phyloP scores from a whole-genome alignment of 1,140 invertebrate species.

The Nasonia longicornis region DNA sequence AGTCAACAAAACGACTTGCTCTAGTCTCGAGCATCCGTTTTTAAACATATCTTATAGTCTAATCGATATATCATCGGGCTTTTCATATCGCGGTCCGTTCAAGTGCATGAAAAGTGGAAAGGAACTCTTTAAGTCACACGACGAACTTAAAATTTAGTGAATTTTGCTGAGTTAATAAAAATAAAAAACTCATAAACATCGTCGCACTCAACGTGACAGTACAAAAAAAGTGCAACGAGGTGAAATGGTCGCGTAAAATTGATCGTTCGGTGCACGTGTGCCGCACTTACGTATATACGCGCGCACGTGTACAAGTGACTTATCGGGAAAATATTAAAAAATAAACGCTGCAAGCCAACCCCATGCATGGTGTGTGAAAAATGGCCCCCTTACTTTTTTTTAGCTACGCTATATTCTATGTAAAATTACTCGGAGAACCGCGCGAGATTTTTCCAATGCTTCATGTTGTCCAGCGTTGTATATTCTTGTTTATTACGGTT shows the following conservation, averaged over 20 bases:
- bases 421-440: constrained; percentile 47
- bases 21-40: constrained; percentile 7
- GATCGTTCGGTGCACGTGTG: constrained; percentile 25
- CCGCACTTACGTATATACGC: background rate
- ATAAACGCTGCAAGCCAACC: constrained; percentile 54
- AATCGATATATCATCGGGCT: background rate
- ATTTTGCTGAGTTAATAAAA: constrained; percentile 1
- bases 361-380: constrained; percentile 59
- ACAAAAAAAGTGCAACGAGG: constrained; percentile 48
- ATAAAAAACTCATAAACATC: background rate
- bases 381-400: constrained; percentile 46
- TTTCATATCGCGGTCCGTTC: constrained; percentile 8
- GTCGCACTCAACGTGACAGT: constrained; percentile 45
- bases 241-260: constrained; percentile 39
- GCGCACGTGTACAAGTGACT: constrained; percentile 29
- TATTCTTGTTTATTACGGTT: constrained; percentile 29
- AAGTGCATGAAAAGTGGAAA: constrained; percentile 44
- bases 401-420: constrained; percentile 31
- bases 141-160: constrained; percentile 10
- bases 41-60: background rate
- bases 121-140: constrained; percentile 19
- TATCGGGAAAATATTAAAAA: constrained; percentile 37
- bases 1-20: background rate
- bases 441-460: constrained; percentile 41
- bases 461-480: constrained; percentile 42